Percentiles rank a stretch among this genome's conserved stretches.
Conservation (phyloP, 2,113 vertebrate species). For the Pavo muticus region DNA sequence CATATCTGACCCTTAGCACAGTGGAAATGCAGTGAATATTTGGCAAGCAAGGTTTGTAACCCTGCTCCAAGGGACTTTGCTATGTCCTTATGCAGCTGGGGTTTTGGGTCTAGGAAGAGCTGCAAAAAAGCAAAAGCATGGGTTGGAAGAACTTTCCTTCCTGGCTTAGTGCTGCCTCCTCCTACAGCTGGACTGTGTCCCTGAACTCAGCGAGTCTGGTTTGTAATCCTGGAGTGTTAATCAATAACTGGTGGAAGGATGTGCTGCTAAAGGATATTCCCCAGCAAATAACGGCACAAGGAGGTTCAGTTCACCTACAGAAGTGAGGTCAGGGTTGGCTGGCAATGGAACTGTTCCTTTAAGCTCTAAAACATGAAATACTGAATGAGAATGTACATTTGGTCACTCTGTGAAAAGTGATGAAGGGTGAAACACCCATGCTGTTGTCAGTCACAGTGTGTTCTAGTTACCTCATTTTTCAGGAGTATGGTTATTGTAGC, state of each 20-base stretch:
- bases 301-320: neutral
- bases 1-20: neutral
- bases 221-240: neutral
- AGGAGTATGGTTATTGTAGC: neutral
- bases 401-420: neutral
- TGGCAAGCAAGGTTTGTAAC: neutral
- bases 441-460: too few relatives aligned
- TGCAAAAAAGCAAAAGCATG: accelerated
- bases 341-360: neutral
- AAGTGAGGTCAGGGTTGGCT: neutral
- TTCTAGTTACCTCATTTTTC: neutral
- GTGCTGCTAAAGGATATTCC: neutral
- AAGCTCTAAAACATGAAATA: neutral
- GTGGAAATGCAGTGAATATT: neutral
- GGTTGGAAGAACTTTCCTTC: neutral
- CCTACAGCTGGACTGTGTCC: neutral
- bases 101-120: neutral
- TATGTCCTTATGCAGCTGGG: neutral
- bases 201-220: neutral
- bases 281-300: neutral
- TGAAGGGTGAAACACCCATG: neutral
- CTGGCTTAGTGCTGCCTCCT: neutral
- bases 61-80: neutral
- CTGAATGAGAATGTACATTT: neutral
- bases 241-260: accelerated